Evolutionary conservation across 2,888 invertebrate genomes (phyloP).

Genomic region (Caenorhabditis sp.): DNA sequence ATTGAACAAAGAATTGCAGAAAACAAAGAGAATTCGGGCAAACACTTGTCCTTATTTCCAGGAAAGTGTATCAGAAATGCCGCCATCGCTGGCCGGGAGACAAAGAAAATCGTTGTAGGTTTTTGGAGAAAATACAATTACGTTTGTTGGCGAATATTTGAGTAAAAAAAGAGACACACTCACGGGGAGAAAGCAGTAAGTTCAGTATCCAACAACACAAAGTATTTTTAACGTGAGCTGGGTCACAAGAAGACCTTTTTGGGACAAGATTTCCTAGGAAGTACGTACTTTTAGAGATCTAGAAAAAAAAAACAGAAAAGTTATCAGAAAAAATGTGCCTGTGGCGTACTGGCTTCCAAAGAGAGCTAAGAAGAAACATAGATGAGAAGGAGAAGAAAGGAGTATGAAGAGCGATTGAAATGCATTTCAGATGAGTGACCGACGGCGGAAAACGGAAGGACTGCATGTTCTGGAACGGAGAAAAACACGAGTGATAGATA

Average conservation of each 20-base stretch:
- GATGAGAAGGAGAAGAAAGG: slow-evolving; percentile 22
- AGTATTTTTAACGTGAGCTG: slow-evolving; percentile 17
- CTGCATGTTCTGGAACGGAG: slow-evolving; percentile 43
- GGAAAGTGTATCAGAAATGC: slow-evolving; percentile 9
- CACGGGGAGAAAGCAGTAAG: slow-evolving; percentile 27
- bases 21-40: not conserved
- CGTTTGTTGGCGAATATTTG: slow-evolving; percentile 55
- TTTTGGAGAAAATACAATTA: slow-evolving; percentile 49
- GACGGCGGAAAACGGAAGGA: slow-evolving; percentile 13
- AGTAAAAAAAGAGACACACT: slow-evolving; percentile 39
- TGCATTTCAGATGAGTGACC: slow-evolving; percentile 58
- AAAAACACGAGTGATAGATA: too few species aligned
- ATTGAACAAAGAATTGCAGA: not conserved
- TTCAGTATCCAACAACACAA: slow-evolving; percentile 50
- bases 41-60: not conserved
- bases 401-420: slow-evolving; percentile 53
- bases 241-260: slow-evolving; percentile 14
- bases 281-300: too few species aligned
- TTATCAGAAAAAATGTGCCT: not conserved
- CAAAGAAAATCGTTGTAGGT: slow-evolving; percentile 35
- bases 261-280: too few species aligned
- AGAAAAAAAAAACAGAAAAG: too few species aligned
- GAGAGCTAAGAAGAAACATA: slow-evolving; percentile 14
- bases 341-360: not conserved
- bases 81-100: slow-evolving; percentile 22